These are phyloP conservation scores for Mesoligia furuncula DNA, from an alignment of 2,888 invertebrate genomes.

Conservation along the genomic window DNA sequence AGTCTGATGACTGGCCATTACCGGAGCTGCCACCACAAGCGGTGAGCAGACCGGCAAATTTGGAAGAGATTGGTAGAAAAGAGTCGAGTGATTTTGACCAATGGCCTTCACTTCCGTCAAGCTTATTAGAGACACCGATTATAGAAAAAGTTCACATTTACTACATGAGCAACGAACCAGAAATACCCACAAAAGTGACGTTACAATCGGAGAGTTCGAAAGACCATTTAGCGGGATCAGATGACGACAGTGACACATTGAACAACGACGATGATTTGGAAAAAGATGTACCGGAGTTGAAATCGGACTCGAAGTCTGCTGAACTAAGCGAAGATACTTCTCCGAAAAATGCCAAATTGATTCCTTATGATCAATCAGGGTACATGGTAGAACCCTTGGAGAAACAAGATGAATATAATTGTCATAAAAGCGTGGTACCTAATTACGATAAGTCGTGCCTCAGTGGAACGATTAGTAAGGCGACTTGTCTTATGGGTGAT, in stretches of 20 bases:
- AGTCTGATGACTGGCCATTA: constrained; percentile 94
- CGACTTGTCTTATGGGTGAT: constrained; percentile 86
- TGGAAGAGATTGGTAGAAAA: constrained; percentile 78
- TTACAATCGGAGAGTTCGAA: constrained; percentile 92
- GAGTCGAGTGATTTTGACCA: constrained; percentile 93
- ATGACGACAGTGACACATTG: constrained; percentile 92
- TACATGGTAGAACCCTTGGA: constrained; percentile 89
- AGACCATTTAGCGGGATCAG: constrained; percentile 92
- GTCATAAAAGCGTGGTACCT: constrained; percentile 84
- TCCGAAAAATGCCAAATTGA: constrained; percentile 80
- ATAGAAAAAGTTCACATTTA: constrained; percentile 95
- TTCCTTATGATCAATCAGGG: constrained; percentile 87
- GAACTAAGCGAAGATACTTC: constrained; percentile 81
- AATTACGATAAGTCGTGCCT: constrained; percentile 88
- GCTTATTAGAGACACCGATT: constrained; percentile 92
- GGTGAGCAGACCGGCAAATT: constrained; percentile 71
- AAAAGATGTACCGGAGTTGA: constrained; percentile 89
- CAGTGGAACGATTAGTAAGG: constrained; percentile 87
- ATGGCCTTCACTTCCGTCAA: constrained; percentile 95
- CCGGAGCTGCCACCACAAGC: constrained; percentile 93
- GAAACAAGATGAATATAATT: constrained; percentile 81
- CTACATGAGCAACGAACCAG: constrained; percentile 94
- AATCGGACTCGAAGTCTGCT: constrained; percentile 79
- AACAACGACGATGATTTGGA: constrained; percentile 92
- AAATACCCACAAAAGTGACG: constrained; percentile 94